Percentiles rank a stretch among this genome's conserved stretches.
Evolutionary conservation across 1,140 invertebrate species (phyloP).

Genomic region (Mactra quadrangularis): DNA sequence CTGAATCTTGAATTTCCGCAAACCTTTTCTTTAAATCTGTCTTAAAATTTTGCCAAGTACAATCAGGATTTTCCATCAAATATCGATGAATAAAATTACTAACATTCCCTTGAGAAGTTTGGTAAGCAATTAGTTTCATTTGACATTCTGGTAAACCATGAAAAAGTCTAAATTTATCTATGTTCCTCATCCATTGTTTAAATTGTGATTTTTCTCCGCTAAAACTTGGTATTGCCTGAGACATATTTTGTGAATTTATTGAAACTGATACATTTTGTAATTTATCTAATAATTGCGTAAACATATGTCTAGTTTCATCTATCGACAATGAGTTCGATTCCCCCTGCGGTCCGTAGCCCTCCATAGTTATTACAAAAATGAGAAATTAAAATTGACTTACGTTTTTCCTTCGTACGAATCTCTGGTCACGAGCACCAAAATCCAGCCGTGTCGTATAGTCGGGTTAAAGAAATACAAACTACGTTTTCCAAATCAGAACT

Average conservation of each 20-base stretch:
- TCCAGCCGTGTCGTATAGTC: no score
- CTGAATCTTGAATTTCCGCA: conserved; percentile 5
- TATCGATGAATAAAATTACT: conserved; percentile 9
- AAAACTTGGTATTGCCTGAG: not conserved
- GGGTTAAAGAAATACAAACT: no score
- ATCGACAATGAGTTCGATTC: no score
- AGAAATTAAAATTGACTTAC: no score
- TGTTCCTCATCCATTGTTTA: not conserved
- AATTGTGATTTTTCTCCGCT: not conserved
- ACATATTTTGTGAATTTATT: not conserved
- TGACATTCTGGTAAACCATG: not conserved
- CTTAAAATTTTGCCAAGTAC: conserved; percentile 9
- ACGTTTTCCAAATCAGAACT: no score
- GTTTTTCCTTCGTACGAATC: no score
- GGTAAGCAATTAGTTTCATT: not conserved
- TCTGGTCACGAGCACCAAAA: no score
- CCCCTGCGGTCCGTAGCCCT: no score
- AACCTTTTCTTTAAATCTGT: conserved; percentile 1
- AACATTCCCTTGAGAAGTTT: not conserved
- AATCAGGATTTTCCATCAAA: not conserved
- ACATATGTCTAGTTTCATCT: no score
- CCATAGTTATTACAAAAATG: no score
- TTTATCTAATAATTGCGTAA: no score
- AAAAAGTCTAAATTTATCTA: conserved; percentile 1
- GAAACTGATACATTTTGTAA: no score